Conservation (phyloP, 1,140 invertebrate genomes). For the Drosophila willistoni region DNA sequence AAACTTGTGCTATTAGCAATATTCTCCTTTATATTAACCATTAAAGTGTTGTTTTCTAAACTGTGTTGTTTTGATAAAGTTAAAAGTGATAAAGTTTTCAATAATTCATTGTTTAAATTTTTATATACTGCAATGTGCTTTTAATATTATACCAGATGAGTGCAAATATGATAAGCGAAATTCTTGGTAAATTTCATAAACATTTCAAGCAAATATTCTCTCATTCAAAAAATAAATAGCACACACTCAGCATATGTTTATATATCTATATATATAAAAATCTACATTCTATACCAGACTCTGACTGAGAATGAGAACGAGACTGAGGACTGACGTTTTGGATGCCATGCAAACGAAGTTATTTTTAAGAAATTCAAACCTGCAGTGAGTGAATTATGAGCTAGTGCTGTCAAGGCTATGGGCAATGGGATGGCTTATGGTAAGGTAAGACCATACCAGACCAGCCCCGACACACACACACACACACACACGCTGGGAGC, state of each 20-base stretch:
- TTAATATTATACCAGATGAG: background rate
- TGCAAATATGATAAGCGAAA: background rate
- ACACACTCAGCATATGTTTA: slow-evolving; percentile 45
- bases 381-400: slow-evolving; percentile 81
- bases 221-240: slow-evolving; percentile 36
- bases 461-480: slow-evolving; percentile 31
- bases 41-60: too few species aligned
- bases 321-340: slow-evolving; percentile 20
- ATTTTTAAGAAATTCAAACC: slow-evolving; percentile 81
- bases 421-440: slow-evolving; percentile 29
- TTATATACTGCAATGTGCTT: background rate
- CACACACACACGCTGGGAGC: slow-evolving; percentile 64
- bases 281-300: slow-evolving; percentile 26
- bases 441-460: slow-evolving; percentile 22
- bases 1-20: too few species aligned
- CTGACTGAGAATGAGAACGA: slow-evolving; percentile 1
- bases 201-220: slow-evolving; percentile 4
- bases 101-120: background rate
- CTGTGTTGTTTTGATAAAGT: background rate
- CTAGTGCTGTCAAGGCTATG: slow-evolving; percentile 69
- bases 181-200: background rate
- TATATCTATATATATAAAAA: background rate
- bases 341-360: slow-evolving; percentile 74
- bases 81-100: background rate
- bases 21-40: too few species aligned